Evolutionary conservation across 2,888 invertebrate genomes (phyloP), one percentile per base, ranked within the genome.

Genomic region (Mesoligia furuncula): DNA sequence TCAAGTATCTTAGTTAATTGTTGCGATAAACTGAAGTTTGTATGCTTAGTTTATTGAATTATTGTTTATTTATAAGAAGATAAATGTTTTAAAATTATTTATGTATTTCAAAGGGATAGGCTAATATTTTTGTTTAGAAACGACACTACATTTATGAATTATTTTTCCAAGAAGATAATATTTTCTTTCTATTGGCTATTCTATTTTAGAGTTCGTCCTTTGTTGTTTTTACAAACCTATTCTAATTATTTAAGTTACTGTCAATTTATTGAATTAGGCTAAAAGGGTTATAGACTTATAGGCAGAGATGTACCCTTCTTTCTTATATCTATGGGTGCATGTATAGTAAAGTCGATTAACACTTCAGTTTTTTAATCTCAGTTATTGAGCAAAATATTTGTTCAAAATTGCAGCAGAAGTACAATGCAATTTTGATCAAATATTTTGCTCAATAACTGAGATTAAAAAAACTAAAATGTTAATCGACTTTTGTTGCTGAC

Each of bases 1-100:
- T 83, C 45, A 80, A 74, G 72, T 86, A 84, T 88, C 80, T 73
- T 74, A 68, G 84, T 80, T 85, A 79, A 86, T 81, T 81, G 76
- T 83, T 59, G 70, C 57, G 76, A 84, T 84, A 79, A 81, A 79
- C 61, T 77, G 57, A 74, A 66, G 69, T 70, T 80, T 73, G 66
- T 57, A 57, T 39, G 79, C 64, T 73, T 62, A 31, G 61, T 64
- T 75, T 85, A 79, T 64, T 72, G n/a, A 72, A 39, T 82, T 48
- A 85, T 73, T 82, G 70, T 80, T 64, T 83, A 70, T 71, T 83
- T 62, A 67, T 27, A 13, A 20, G n/a, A 39, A 54, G 17, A 54
- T 36, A 27, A 57, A 36, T 24, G 11, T 61, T n/a, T 1, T 51
- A 42, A 27, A 31, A 45, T 62, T 24, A 68, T 48, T 8, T 31